A percentile compares a stretch with the other conserved stretches of the same genome.
These are phyloP conservation scores for Dendrophyllia cribrosa DNA, from an alignment of 64 coral and sea anemone species.

Conservation along the genomic window DNA sequence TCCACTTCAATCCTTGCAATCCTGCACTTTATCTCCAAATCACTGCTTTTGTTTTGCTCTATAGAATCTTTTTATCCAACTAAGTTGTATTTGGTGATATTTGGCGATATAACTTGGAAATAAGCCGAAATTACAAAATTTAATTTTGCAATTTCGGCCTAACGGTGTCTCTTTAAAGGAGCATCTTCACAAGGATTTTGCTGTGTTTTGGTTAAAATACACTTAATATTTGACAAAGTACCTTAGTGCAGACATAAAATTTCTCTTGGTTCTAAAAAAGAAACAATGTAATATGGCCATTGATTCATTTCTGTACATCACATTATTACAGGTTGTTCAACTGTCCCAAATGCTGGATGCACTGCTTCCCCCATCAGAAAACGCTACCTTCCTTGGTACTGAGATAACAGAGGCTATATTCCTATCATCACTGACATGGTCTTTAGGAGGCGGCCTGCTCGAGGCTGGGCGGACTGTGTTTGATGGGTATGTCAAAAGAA, in stretches of 20 bases:
- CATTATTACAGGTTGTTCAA: conserved; percentile 79
- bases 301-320: neutral
- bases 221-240: too few species aligned
- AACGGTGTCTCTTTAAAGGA: too few species aligned
- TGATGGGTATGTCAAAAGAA: conserved; percentile 86
- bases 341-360: conserved; percentile 96
- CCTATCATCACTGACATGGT: conserved; percentile 90
- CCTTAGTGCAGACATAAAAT: neutral
- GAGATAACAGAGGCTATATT: conserved; percentile 94
- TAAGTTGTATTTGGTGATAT: too few species aligned
- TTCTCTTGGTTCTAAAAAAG: neutral
- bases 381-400: conserved; percentile 66
- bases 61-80: too few species aligned
- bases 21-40: too few species aligned
- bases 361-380: conserved; percentile 82
- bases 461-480: conserved; percentile 90
- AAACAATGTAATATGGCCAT: neutral
- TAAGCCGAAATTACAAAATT: too few species aligned
- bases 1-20: too few species aligned
- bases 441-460: conserved; percentile 83
- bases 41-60: too few species aligned
- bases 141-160: too few species aligned
- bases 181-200: too few species aligned
- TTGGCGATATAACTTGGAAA: too few species aligned
- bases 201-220: too few species aligned